Base-by-base conservation (phyloP, 1,140 invertebrate genomes). In the Drosophila sechellia region DNA sequence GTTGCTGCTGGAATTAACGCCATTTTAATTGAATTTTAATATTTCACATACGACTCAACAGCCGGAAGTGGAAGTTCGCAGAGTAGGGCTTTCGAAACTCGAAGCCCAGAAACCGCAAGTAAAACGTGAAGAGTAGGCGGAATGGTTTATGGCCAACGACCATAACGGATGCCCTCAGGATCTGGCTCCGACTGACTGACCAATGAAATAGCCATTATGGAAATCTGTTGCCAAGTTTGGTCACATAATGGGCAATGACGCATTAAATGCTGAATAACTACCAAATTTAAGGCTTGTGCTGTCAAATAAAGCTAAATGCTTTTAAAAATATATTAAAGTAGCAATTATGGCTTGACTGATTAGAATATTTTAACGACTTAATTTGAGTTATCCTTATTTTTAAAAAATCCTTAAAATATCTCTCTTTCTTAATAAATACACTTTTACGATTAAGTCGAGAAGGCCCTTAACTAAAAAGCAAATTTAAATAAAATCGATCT, bases 21-120 rank as follows among this genome's bases (percentile, higher is more conserved):
- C 80, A 89, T 91, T 91, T 91, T 91, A 91, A 91, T 91, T 91
- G 89, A 91, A 91, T 91, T 91, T 91, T 91, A 91, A 91, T 91
- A 91, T 91, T 91, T 91, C 79, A 91, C 89, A 89, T 78, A 90
- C 72, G 72, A 76, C 72, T 76, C 84, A 69, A 79, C 79, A 72
- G 70, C 66, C 81, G 81, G 81, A 86, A 86, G 63, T 81, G 81
- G 68, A 60, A 60, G 68, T 61, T 64, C 37, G 37, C 37, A 39
- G 34, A 22, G 37, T 34, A 56, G 55, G 83, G 81, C 74, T 70
- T 75, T 78, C 31, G 57, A 63, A 85, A 69, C 20, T 52, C 69
- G 20, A 22, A 22, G 40, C 64, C 63, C 60, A 54, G 79, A 49
- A 87, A 89, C 84, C 85, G 80, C 85, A 90, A 89, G 79, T 77